Conservation (phyloP, 2,113 vertebrate genomes). For the Callionymus lyra region DNA sequence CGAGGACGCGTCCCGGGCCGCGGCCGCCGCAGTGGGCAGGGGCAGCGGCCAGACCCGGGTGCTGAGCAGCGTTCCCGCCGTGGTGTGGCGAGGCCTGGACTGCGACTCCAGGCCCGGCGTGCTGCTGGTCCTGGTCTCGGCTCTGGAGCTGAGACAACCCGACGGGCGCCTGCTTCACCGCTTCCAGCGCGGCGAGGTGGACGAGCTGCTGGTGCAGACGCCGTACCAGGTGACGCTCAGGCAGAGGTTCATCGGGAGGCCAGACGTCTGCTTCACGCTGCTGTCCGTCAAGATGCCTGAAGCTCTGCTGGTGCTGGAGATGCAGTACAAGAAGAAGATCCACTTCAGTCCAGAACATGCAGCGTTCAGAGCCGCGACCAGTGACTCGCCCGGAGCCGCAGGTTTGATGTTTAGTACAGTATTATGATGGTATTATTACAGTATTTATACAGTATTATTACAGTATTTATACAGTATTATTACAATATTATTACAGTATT, state of each 20-base stretch:
- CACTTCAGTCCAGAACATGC: too few species aligned
- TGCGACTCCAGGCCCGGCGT: constrained; percentile 70
- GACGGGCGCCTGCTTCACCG: constrained; percentile 68
- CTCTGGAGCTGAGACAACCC: constrained; percentile 75
- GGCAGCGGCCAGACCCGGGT: constrained; percentile 51
- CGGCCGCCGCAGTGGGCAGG: constrained; percentile 19
- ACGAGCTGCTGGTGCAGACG: constrained; percentile 75
- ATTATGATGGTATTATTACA: too few species aligned
- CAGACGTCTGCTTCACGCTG: constrained; percentile 73
- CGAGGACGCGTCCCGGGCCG: constrained; percentile 38
- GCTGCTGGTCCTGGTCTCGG: constrained; percentile 69
- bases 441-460: too few species aligned
- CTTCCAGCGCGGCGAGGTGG: constrained; percentile 77
- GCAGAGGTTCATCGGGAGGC: constrained; percentile 83
- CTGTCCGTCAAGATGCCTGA: constrained; percentile 83
- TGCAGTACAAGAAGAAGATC: constrained; percentile 80
- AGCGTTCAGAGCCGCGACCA: constrained; percentile 60
- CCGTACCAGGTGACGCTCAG: constrained; percentile 82
- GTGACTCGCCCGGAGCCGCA: constrained; percentile 53
- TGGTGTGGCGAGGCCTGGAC: constrained; percentile 69
- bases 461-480: too few species aligned
- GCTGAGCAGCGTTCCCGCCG: constrained; percentile 71
- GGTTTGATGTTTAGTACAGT: too few species aligned
- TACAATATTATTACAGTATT: too few species aligned
- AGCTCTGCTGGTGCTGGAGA: constrained; percentile 69